Evolutionary conservation across 53 echinoderm and acorn worm species (phyloP), one percentile per base, ranked within the genome.

Genomic region (Echinometra lucunter): DNA sequence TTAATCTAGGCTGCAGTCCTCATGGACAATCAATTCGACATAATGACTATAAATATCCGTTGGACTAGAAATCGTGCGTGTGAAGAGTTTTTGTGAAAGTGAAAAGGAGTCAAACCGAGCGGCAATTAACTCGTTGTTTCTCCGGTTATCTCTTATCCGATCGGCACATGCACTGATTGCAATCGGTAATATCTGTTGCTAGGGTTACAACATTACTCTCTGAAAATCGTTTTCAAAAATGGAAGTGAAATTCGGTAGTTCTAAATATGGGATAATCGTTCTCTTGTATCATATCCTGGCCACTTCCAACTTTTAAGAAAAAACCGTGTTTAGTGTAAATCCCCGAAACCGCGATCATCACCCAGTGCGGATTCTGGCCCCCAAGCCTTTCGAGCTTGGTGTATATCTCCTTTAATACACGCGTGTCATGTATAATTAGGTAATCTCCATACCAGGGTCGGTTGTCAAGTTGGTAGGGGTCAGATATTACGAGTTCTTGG

Each of bases 381-480:
- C 85, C 19, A 18, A 85, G 85, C 49, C 49, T 49, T 28, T 6
- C 2, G n/a, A 85, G 53, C 27, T 28, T 28, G 49, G 85, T 85
- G n/a, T 85, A 47, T 85, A 85, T 85, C 85, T 85, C 13, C 27
- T n/a, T 47, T 85, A 85, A 85, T 85, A 45, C 85, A 85, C 49
- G 49, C 85, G 85, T 49, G 85, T 85, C 85, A 28, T 13, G 3
- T 28, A 2, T 85, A 85, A 85, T 85, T 85, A 37, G 85, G 49
- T 49, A 49, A 78, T 78, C 42, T 78, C 23, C 18, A 10, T 78
- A 42, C 27, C 1, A 28, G 85, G 85, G 85, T 47, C 28, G 53
- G 85, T 28, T 85, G 53, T 85, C 85, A 49, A 85, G 49, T 28
- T 42, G n/a, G 35, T 2, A 25, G 27, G 85, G 85, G 47, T 49